Conservation (phyloP, 2,113 vertebrate genomes). For the Puma concolor region DNA sequence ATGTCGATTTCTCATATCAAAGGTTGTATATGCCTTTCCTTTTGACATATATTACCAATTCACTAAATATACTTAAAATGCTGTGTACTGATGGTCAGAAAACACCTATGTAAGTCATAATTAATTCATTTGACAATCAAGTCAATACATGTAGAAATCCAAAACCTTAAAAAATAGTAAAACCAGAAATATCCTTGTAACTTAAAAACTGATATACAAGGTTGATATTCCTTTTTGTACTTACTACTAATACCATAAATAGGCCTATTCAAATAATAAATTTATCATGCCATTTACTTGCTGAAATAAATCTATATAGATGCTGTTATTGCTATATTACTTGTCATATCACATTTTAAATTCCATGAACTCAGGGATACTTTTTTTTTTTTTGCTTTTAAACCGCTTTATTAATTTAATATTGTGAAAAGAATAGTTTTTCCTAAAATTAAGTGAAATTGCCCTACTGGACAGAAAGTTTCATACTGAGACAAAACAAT, state of each 20-base stretch:
- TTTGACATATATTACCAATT: not conserved
- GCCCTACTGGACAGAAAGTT: slow-evolving; percentile 22
- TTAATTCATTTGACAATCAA: not conserved
- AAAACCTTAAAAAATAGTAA: not conserved
- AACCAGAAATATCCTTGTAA: not conserved
- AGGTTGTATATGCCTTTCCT: not conserved
- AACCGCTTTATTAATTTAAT: slow-evolving; percentile 62
- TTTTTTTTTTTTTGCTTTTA: slow-evolving; percentile 7
- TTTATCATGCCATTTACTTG: not conserved
- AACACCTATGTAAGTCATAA: not conserved
- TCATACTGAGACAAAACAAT: slow-evolving; percentile 2
- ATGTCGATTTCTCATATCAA: not conserved
- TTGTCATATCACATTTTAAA: not conserved
- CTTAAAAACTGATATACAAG: not conserved
- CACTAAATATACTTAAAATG: not conserved
- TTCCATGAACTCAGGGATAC: not conserved
- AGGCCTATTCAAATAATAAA: not conserved
- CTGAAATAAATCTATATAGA: not conserved
- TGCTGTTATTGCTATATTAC: not conserved
- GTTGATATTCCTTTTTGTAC: not conserved
- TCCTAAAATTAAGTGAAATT: not conserved
- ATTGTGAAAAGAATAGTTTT: slow-evolving; percentile 45
- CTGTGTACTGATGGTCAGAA: not conserved
- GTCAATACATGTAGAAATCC: not conserved
- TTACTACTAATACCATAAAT: not conserved